Evolutionary conservation across 2,888 invertebrate genomes (phyloP), one percentile per base, ranked within the genome.

Genomic region (Incurvaria masculella): DNA sequence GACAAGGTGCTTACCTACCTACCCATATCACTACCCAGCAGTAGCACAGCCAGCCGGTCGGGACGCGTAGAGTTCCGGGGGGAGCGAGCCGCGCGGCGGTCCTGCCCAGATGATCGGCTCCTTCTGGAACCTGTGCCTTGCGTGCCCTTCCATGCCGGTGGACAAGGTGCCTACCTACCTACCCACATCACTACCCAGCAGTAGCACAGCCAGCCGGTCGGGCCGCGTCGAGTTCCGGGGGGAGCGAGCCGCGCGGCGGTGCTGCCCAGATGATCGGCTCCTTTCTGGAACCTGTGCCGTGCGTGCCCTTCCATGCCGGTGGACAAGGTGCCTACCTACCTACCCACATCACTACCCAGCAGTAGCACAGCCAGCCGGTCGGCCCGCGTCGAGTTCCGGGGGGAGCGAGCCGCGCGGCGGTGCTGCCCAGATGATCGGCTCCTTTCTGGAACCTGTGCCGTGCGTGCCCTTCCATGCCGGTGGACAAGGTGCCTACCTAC

Each of bases 401-500:
- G n/a, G n/a, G n/a, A n/a, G n/a, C n/a, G n/a, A 58, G 54, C 45
- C 57, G 55, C 23, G 55, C 57, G 21, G 54, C 54, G 46, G 54
- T 57, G 49, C 65, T 61, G 83, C 85, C 55, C 92, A 92, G 80
- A 94, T 94, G 94, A 94, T 94, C 85, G 94, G 94, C 81, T 93
- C 94, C 84, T n/a, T 94, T 94, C 84, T 94, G 94, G 93, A 94
- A 94, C 83, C 83, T 94, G 83, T 94, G 94, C 83, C 89, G 94
- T 81, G 92, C 94, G 84, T 94, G 94, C 84, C 94, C 94, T 74
- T 92, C 93, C 81, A 92, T 94, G 92, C 93, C 94, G 78, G 90
- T 93, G 73, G 94, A 94, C 84, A 94, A 94, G 93, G 94, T 94
- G n/a, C n/a, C n/a, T n/a, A n/a, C n/a, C n/a, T n/a, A n/a, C n/a